Percentiles rank a stretch among this genome's conserved stretches.
Evolutionary conservation across 2,797 vertebrate species (phyloP).

Genomic region (Gallirallus australis): DNA sequence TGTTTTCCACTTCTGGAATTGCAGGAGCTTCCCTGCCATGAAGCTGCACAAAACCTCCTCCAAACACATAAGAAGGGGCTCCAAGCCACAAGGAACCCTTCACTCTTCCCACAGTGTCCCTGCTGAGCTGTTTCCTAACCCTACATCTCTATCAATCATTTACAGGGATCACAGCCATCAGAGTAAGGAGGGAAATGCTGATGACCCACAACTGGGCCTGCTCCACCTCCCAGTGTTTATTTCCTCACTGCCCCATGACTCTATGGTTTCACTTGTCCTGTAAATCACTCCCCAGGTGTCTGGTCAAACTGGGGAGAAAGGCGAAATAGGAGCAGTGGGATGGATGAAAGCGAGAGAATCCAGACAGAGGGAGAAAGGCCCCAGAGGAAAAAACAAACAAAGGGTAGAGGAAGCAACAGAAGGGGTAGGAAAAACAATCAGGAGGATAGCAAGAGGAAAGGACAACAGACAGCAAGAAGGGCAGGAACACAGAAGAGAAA

Average conservation of each 20-base stretch:
- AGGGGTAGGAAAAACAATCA: not conserved
- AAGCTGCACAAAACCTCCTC: not conserved
- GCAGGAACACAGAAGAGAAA: not conserved
- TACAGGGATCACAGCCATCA: not conserved
- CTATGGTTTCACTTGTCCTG: not conserved
- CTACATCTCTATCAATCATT: not conserved
- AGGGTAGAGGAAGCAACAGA: not conserved
- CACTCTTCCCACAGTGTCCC: not conserved
- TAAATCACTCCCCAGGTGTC: not conserved
- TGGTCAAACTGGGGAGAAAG: not conserved
- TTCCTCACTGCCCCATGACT: not conserved
- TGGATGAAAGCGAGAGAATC: not conserved
- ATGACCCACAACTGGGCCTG: not conserved
- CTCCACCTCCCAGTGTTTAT: not conserved
- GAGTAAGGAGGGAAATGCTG: not conserved
- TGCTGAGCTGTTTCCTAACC: not conserved
- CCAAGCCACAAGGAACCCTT: not conserved
- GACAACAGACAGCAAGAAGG: not conserved
- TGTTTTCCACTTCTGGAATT: not conserved
- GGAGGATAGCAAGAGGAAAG: not conserved
- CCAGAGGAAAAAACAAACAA: not conserved
- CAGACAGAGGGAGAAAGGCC: not conserved
- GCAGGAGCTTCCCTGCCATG: not conserved
- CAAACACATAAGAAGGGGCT: not conserved
- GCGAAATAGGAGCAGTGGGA: not conserved